phyloP scores from a whole-genome alignment of 2,113 vertebrate genomes.

The Arenaria interpres region DNA sequence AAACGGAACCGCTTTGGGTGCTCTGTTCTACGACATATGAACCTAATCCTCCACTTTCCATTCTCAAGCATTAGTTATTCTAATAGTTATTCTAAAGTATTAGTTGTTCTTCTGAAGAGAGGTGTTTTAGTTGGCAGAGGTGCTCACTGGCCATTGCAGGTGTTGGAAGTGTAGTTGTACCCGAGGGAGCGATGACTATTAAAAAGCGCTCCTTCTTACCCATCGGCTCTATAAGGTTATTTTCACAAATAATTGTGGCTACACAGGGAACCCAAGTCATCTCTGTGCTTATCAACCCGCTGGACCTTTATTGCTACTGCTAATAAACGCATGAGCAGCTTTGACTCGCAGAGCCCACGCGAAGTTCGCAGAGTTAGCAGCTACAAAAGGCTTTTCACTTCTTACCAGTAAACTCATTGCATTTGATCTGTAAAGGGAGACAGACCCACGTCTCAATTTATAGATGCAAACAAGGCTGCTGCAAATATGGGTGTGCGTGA shows the following conservation, averaged over 20 bases:
- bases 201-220: background rate
- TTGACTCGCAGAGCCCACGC: background rate
- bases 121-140: constrained; percentile 19
- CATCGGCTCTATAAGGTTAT: background rate
- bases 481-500: background rate
- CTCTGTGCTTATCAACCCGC: background rate
- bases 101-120: background rate
- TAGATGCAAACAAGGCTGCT: background rate
- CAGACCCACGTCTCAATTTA: background rate
- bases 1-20: background rate
- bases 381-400: background rate
- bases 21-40: background rate
- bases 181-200: background rate
- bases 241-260: background rate
- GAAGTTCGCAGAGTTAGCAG: background rate
- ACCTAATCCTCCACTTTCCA: background rate
- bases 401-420: background rate
- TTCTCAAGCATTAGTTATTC: background rate
- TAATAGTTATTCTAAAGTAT: background rate
- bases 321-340: background rate
- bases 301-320: background rate
- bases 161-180: background rate
- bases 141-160: background rate
- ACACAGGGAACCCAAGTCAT: background rate
- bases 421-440: background rate